Percentiles rank a stretch among this genome's conserved stretches.
Conservation (phyloP, 2,113 vertebrate genomes). For the Ascaphus truei region DNA sequence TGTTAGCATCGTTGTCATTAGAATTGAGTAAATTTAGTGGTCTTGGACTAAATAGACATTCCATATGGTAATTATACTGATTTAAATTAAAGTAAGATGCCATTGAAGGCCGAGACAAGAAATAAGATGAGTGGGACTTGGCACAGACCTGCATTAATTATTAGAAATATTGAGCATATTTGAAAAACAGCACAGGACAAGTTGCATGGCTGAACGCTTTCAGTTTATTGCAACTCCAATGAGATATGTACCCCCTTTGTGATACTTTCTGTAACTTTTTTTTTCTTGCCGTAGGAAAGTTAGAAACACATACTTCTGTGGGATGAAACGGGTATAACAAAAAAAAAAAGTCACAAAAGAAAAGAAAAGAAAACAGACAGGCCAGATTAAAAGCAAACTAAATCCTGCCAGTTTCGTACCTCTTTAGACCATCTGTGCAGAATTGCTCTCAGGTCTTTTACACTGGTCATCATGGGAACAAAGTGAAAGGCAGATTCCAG, state of each 20-base stretch:
- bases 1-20: too few species aligned
- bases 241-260: neutral
- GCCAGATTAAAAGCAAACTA: slow-evolving; percentile 45
- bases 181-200: too few species aligned
- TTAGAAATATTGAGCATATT: too few species aligned
- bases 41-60: too few species aligned
- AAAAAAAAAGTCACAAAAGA: slow-evolving; percentile 18
- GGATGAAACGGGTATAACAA: neutral
- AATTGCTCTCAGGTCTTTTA: slow-evolving; percentile 72
- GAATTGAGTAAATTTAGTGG: too few species aligned
- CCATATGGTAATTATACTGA: too few species aligned
- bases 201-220: too few species aligned
- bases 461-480: slow-evolving; percentile 88
- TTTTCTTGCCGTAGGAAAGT: neutral
- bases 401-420: slow-evolving; percentile 55
- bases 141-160: too few species aligned
- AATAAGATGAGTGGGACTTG: too few species aligned
- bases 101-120: too few species aligned
- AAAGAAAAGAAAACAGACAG: neutral
- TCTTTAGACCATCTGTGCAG: slow-evolving; percentile 87
- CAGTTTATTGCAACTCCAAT: neutral
- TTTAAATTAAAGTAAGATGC: too few species aligned
- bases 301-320: neutral
- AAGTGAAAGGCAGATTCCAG: slow-evolving; percentile 94
- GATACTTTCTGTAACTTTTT: neutral